Conservation (phyloP, 2,888 invertebrate species). For the Mythimna albipuncta region DNA sequence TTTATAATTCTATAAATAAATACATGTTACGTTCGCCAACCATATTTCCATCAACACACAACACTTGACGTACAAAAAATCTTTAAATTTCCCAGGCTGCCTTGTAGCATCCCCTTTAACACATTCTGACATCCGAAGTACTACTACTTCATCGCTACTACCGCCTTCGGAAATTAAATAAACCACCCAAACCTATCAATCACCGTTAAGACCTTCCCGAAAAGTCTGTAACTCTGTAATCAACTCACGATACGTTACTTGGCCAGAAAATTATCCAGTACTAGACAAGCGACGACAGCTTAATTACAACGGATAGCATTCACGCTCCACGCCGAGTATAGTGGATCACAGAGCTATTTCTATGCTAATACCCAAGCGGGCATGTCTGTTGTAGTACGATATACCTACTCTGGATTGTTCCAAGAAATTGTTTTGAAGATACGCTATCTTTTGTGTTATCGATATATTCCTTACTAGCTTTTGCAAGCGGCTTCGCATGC, state of each 20-base stretch:
- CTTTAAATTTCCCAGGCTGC: too few species aligned
- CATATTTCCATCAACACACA: too few species aligned
- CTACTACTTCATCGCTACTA: background rate
- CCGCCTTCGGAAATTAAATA: slow-evolving; percentile 50
- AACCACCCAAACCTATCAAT: slow-evolving; percentile 47
- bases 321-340: slow-evolving; percentile 59
- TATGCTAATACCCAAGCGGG: slow-evolving; percentile 58
- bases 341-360: slow-evolving; percentile 65
- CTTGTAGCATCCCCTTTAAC: too few species aligned
- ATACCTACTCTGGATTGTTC: slow-evolving; percentile 34
- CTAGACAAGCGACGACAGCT: slow-evolving; percentile 67
- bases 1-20: too few species aligned
- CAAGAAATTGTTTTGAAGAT: slow-evolving; percentile 45
- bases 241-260: slow-evolving; percentile 53
- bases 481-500: too few species aligned
- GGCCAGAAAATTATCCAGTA: slow-evolving; percentile 61
- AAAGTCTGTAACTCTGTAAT: slow-evolving; percentile 60
- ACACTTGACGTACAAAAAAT: too few species aligned
- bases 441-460: slow-evolving; percentile 21
- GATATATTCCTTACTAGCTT: slow-evolving; percentile 19
- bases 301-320: slow-evolving; percentile 72
- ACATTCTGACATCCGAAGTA: background rate
- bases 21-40: too few species aligned
- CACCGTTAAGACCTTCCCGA: slow-evolving; percentile 42
- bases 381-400: slow-evolving; percentile 58